phyloP scores from a whole-genome alignment of 2,113 vertebrate genomes.

The Nettapus auritus region DNA sequence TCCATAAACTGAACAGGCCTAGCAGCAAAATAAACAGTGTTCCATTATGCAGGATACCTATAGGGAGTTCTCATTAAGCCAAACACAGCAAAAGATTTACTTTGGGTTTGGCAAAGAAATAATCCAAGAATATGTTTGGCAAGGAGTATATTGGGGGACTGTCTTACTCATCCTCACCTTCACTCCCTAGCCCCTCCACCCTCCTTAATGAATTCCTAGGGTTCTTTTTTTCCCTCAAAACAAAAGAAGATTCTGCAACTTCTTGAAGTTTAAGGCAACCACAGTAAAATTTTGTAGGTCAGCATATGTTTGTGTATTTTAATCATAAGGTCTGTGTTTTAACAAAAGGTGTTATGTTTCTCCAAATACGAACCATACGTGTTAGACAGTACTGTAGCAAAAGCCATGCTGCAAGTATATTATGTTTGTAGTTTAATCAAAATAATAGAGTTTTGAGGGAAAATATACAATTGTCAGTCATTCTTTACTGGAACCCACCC shows the following conservation, averaged over 20 bases:
- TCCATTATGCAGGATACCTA: slow-evolving; percentile 13
- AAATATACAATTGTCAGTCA: not conserved
- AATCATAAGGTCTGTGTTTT: slow-evolving; percentile 14
- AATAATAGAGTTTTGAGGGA: not conserved
- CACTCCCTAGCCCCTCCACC: not conserved
- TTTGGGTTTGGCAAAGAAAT: slow-evolving; percentile 7
- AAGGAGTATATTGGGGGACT: not conserved
- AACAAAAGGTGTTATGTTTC: not conserved
- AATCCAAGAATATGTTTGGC: not conserved
- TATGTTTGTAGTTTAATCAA: not conserved
- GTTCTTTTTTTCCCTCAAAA: not conserved
- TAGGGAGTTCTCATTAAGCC: slow-evolving; percentile 11
- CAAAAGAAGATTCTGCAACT: not conserved
- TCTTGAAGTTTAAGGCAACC: slow-evolving; percentile 28
- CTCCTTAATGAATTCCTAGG: not conserved
- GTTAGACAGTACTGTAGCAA: not conserved
- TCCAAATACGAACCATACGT: not conserved
- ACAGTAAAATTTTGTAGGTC: not conserved
- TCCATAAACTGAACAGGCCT: not conserved
- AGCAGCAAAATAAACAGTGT: slow-evolving; percentile 22
- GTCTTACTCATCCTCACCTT: not conserved
- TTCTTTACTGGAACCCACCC: not conserved
- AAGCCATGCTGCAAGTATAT: not conserved
- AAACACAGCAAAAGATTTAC: slow-evolving; percentile 7
- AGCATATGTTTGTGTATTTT: not conserved